Evolutionary conservation across 2,888 invertebrate genomes (phyloP).

Genomic region (Autographa pulchrina): DNA sequence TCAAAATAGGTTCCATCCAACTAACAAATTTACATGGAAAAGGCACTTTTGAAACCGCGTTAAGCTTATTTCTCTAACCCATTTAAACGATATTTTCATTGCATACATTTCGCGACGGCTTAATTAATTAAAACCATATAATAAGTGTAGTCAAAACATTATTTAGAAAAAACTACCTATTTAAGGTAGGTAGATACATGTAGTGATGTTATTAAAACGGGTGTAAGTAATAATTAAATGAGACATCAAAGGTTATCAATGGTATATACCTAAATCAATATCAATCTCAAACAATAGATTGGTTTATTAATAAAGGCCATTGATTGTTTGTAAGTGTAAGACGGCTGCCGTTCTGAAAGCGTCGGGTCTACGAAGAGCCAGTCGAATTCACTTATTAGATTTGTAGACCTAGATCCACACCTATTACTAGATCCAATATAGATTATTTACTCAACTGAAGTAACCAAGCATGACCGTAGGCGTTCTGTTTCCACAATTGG

Average conservation of each 20-base stretch:
- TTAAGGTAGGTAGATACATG: background rate
- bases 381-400: constrained; percentile 5
- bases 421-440: constrained; percentile 8
- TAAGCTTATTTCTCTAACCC: constrained; percentile 1
- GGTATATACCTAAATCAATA: background rate
- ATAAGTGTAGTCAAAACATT: no score
- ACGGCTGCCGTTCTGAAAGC: background rate
- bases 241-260: background rate
- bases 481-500: constrained; percentile 13
- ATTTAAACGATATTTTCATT: background rate
- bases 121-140: background rate
- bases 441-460: constrained; percentile 14
- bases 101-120: background rate
- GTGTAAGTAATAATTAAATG: background rate
- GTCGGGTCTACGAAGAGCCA: background rate
- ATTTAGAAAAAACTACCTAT: background rate
- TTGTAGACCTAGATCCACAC: background rate
- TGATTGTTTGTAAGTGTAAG: background rate
- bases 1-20: background rate
- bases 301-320: background rate
- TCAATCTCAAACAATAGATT: background rate
- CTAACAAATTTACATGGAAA: constrained; percentile 4
- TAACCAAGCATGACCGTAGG: constrained; percentile 1
- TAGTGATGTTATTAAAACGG: background rate
- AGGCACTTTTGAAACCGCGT: constrained; percentile 3